These are phyloP conservation scores for Imbricaverruca yamaguchii DNA, from an alignment of 2,888 invertebrate genomes.

Conservation along the genomic window DNA sequence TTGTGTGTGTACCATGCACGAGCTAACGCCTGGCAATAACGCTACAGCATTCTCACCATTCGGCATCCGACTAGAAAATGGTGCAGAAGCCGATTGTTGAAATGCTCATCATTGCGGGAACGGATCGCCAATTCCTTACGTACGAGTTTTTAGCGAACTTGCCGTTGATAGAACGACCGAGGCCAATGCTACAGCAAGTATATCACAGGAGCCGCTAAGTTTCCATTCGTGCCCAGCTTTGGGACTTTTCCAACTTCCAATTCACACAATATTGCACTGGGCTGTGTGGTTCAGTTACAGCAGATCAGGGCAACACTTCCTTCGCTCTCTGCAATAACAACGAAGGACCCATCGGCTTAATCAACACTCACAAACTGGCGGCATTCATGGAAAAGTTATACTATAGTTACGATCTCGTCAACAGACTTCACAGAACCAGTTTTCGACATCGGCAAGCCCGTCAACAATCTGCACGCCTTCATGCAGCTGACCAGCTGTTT, in stretches of 20 bases:
- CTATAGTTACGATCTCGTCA: neutral
- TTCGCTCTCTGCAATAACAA: neutral
- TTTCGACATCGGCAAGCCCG: too few species aligned
- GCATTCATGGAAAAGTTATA: too few species aligned
- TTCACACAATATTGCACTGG: conserved; percentile 2
- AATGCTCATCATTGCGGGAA: neutral
- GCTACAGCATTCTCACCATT: neutral
- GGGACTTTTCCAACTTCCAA: neutral
- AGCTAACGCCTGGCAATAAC: neutral
- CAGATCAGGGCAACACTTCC: neutral
- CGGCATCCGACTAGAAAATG: conserved; percentile 6
- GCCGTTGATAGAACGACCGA: neutral
- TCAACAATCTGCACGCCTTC: too few species aligned
- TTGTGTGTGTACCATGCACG: neutral
- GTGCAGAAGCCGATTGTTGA: neutral
- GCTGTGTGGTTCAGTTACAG: neutral
- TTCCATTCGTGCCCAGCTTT: neutral
- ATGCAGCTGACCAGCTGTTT: neutral
- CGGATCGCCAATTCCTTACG: neutral
- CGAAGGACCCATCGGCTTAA: neutral
- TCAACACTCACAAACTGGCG: neutral
- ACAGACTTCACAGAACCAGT: neutral
- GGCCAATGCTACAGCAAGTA: neutral
- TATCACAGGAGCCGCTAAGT: neutral
- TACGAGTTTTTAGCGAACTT: too few species aligned